These are phyloP conservation scores for Stramonita haemastoma DNA, from an alignment of 2,888 invertebrate species.

Conservation along the genomic window DNA sequence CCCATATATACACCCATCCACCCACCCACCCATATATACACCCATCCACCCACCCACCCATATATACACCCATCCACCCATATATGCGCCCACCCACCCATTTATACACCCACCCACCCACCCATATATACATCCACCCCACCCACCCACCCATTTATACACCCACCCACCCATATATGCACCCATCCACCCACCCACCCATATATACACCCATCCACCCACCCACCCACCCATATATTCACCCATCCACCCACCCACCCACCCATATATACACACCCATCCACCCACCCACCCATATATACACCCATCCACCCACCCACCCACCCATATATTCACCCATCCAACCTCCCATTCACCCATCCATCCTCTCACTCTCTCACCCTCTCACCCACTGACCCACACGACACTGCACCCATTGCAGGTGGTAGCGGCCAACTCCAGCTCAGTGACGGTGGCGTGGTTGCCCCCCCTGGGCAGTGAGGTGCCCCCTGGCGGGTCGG, in stretches of 20 bases:
- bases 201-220: not conserved
- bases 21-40: not conserved
- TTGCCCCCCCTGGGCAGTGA: conserved; percentile 61
- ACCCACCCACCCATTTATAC: not conserved
- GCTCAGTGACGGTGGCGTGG: conserved; percentile 63
- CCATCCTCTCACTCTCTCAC: too few species aligned
- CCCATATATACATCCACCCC: not conserved
- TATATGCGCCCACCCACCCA: not conserved
- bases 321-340: not conserved
- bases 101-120: not conserved
- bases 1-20: not conserved
- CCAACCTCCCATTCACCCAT: too few species aligned
- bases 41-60: not conserved
- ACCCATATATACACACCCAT: not conserved
- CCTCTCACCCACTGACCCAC: not conserved
- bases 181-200: not conserved
- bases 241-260: not conserved
- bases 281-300: not conserved
- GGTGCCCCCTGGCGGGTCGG: conserved; percentile 43
- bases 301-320: not conserved
- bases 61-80: not conserved
- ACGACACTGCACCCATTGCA: conserved; percentile 23
- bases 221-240: not conserved
- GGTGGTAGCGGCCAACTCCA: conserved; percentile 55
- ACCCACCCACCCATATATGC: not conserved